These are phyloP conservation scores for Charaxes varanes DNA, from an alignment of 1,140 invertebrate genomes.

Conservation along the genomic window DNA sequence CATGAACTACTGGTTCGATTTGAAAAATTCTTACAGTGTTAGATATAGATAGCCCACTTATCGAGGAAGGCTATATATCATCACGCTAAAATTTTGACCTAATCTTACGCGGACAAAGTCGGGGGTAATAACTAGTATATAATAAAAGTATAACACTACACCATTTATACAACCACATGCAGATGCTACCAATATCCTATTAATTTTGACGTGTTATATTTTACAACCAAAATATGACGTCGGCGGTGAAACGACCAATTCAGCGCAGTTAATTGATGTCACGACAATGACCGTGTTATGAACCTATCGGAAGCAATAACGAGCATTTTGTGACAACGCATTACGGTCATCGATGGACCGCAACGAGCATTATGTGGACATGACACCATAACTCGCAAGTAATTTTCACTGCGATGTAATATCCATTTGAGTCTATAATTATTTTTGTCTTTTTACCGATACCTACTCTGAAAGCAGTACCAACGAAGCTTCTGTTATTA, in stretches of 20 bases:
- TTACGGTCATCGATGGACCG: slow-evolving; percentile 18
- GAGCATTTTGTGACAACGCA: slow-evolving; percentile 26
- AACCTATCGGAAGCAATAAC: slow-evolving; percentile 43
- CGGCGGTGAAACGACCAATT: slow-evolving; percentile 32
- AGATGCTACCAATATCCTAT: slow-evolving; percentile 32
- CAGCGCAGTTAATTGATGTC: slow-evolving; percentile 45
- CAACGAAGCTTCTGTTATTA: too few species aligned
- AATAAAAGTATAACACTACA: too few species aligned
- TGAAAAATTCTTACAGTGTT: too few species aligned
- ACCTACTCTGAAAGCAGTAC: too few species aligned
- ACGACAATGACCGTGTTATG: slow-evolving; percentile 48
- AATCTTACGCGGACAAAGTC: too few species aligned
- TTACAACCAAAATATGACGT: slow-evolving; percentile 33
- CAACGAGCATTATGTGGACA: slow-evolving; percentile 11
- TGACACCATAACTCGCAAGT: slow-evolving; percentile 4
- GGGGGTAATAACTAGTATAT: slow-evolving; percentile 3
- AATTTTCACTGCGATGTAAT: slow-evolving; percentile 16
- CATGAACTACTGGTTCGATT: too few species aligned
- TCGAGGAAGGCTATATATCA: too few species aligned
- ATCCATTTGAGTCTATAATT: too few species aligned
- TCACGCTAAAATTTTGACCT: too few species aligned
- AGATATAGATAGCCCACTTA: too few species aligned
- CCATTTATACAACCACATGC: too few species aligned
- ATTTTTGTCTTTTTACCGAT: too few species aligned
- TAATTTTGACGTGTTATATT: slow-evolving; percentile 37